These are phyloP conservation scores for Atractosteus spatula DNA, from an alignment of 2,113 vertebrate genomes.

Conservation along the genomic window DNA sequence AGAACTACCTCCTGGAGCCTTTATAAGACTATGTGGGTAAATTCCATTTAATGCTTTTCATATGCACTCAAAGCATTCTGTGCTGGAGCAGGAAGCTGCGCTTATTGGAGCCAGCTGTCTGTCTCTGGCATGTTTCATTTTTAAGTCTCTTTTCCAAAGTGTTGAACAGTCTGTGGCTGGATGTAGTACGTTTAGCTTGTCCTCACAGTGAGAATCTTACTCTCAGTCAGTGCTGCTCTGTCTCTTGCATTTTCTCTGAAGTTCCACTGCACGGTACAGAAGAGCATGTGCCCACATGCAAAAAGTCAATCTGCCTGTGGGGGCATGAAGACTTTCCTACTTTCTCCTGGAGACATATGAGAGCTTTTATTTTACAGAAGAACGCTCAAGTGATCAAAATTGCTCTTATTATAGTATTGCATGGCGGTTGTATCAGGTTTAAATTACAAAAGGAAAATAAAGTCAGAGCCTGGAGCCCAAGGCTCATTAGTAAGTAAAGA, in stretches of 20 bases:
- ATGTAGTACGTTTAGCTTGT: constrained; percentile 1
- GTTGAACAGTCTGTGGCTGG: constrained; percentile 22
- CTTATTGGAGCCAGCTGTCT: constrained; percentile 59
- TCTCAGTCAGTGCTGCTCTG: neutral
- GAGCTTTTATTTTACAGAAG: no score
- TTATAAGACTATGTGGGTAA: constrained; percentile 25
- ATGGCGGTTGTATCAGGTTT: no score
- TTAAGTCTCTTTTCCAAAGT: constrained; percentile 28
- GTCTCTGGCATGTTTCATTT: neutral
- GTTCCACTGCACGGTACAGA: neutral
- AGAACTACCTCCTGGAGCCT: constrained; percentile 8
- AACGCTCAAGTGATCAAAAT: no score
- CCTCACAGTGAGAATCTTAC: constrained; percentile 22
- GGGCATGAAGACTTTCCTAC: neutral
- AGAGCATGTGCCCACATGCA: constrained; percentile 10
- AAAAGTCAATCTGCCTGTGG: constrained; percentile 4
- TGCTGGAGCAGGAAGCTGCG: constrained; percentile 34
- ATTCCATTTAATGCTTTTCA: constrained; percentile 47
- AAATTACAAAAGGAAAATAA: no score
- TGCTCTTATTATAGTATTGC: no score
- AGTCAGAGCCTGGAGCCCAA: no score
- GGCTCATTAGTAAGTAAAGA: no score
- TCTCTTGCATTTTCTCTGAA: neutral
- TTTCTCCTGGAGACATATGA: no score
- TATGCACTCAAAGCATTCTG: constrained; percentile 26